Percentiles rank a stretch among this genome's conserved stretches.
phyloP scores from a whole-genome alignment of 1,140 invertebrate genomes.

The Penaeus chinensis region DNA sequence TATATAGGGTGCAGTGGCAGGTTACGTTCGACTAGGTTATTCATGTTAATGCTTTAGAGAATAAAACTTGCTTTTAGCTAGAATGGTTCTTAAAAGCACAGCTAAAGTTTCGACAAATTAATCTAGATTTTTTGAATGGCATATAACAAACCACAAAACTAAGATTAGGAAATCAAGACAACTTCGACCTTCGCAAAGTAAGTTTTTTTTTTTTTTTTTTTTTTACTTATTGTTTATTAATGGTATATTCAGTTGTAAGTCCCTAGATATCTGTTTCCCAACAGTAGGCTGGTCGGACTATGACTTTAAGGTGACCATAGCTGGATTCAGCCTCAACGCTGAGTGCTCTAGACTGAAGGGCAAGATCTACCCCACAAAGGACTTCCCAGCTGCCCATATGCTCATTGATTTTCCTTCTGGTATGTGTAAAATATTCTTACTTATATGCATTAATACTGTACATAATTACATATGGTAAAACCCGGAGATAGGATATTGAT shows the following conservation, averaged over 20 bases:
- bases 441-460: too few relatives aligned
- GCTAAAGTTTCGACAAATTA: too few relatives aligned
- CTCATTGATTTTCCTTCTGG: background rate
- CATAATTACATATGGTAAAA: too few relatives aligned
- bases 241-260: background rate
- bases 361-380: constrained; percentile 1
- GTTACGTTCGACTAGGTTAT: too few relatives aligned
- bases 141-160: too few relatives aligned
- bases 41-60: too few relatives aligned
- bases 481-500: too few relatives aligned
- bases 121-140: too few relatives aligned
- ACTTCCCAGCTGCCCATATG: background rate
- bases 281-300: background rate
- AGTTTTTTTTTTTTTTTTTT: too few relatives aligned
- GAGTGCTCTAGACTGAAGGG: background rate
- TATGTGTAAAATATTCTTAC: background rate
- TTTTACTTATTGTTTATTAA: background rate
- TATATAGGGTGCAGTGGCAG: too few relatives aligned
- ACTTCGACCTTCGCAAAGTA: background rate
- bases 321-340: background rate
- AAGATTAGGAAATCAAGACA: background rate
- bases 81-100: too few relatives aligned
- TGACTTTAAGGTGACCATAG: background rate
- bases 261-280: background rate
- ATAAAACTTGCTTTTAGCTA: too few relatives aligned